Evolutionary conservation across 2,113 vertebrate genomes (phyloP).

Genomic region (Sprattus sprattus): DNA sequence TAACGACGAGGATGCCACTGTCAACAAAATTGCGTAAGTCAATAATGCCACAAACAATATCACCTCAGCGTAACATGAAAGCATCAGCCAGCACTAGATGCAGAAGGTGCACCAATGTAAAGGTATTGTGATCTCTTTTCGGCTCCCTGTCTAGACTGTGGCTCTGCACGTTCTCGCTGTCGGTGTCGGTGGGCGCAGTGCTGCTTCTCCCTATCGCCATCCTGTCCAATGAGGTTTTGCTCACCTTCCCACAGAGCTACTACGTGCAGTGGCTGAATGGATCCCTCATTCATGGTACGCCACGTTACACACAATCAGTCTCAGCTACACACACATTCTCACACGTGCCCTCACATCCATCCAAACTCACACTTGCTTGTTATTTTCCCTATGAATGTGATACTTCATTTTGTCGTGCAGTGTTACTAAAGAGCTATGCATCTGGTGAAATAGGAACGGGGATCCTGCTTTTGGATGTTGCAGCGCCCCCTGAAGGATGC

Average conservation of each 20-base stretch:
- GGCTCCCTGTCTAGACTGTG: slow-evolving; percentile 72
- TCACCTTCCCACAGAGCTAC: slow-evolving; percentile 91
- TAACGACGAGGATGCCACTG: slow-evolving; percentile 90
- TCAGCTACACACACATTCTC: neutral
- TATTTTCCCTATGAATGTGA: slow-evolving; percentile 11
- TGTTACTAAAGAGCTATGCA: neutral
- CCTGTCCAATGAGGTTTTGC: slow-evolving; percentile 94
- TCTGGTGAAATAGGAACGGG: neutral
- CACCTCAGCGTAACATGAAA: neutral
- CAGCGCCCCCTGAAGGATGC: neutral
- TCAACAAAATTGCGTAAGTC: slow-evolving; percentile 97
- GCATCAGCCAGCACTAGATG: neutral
- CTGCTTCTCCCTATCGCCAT: slow-evolving; percentile 96
- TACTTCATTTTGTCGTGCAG: neutral
- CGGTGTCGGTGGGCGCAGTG: slow-evolving; percentile 87
- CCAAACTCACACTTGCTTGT: neutral
- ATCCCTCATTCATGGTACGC: slow-evolving; percentile 88
- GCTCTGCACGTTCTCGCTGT: slow-evolving; percentile 95
- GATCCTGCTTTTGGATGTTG: neutral
- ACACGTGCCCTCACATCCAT: neutral
- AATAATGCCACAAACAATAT: neutral
- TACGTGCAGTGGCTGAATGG: slow-evolving; percentile 99
- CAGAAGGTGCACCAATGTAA: too few species aligned
- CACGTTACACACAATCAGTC: neutral
- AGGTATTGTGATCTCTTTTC: neutral